These are phyloP conservation scores for Junonia oenone DNA, from an alignment of 2,888 invertebrate genomes.

Conservation along the genomic window DNA sequence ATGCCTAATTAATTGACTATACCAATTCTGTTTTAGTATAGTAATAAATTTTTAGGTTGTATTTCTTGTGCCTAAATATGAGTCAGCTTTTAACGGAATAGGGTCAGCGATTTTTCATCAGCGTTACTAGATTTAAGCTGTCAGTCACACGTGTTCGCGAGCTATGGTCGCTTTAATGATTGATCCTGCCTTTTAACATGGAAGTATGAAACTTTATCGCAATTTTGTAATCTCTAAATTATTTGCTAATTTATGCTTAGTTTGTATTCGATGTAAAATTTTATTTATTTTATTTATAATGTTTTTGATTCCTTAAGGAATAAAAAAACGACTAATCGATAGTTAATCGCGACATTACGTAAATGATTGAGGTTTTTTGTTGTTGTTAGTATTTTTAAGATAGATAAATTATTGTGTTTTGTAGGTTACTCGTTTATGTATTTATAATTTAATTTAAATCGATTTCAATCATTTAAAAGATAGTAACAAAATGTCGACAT, in stretches of 20 bases:
- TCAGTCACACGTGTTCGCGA: conserved; percentile 45
- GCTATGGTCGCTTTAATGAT: conserved; percentile 50
- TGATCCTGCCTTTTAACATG: conserved; percentile 1
- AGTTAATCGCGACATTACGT: too few species aligned
- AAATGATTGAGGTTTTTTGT: not conserved
- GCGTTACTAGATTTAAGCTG: conserved; percentile 54
- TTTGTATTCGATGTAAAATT: not conserved
- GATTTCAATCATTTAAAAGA: not conserved
- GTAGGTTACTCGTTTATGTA: not conserved
- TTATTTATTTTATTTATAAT: too few species aligned
- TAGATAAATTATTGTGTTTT: not conserved
- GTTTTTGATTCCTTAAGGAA: too few species aligned
- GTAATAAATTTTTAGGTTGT: not conserved
- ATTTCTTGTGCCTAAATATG: conserved; percentile 22
- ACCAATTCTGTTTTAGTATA: not conserved
- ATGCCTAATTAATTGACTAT: not conserved
- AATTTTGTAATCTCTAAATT: not conserved
- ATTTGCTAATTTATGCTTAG: not conserved
- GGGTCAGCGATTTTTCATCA: conserved; percentile 37
- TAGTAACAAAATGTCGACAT: not conserved
- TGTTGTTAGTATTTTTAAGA: not conserved
- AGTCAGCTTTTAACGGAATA: conserved; percentile 24
- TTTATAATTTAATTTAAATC: not conserved
- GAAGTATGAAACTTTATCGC: not conserved
- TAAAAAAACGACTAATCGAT: too few species aligned